phyloP scores from a whole-genome alignment of 2,797 vertebrate species.

The Ataeniobius toweri region DNA sequence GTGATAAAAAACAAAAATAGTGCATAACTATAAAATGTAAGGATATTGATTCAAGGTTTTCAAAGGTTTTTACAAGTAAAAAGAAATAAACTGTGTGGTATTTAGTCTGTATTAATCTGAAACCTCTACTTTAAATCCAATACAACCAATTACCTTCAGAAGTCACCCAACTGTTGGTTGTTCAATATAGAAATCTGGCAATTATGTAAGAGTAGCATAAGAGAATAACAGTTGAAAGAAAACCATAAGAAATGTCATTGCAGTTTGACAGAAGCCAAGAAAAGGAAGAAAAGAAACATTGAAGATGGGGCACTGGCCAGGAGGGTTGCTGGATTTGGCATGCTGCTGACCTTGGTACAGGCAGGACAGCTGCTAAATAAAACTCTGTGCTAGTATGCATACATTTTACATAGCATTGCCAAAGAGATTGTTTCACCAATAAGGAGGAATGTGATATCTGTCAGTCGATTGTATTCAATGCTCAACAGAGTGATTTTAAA shows the following conservation, averaged over 20 bases:
- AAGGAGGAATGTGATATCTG: background rate
- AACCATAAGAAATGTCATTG: no score
- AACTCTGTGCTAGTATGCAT: background rate
- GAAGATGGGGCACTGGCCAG: no score
- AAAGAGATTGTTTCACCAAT: constrained; percentile 3
- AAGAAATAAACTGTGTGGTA: background rate
- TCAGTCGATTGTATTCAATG: constrained; percentile 10
- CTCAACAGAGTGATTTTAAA: constrained; percentile 8
- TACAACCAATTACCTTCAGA: no score
- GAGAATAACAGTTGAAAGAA: no score
- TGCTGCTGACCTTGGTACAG: no score
- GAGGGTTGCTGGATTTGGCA: no score
- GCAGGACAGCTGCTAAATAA: background rate
- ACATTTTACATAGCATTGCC: background rate
- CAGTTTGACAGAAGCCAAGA: no score
- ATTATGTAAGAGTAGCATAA: no score
- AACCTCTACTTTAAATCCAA: background rate
- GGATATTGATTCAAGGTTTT: background rate
- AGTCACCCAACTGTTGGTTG: no score
- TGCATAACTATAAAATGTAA: background rate
- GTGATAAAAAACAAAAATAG: background rate
- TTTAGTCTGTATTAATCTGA: background rate
- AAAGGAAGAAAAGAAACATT: no score
- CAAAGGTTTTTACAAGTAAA: background rate
- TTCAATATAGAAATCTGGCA: no score